Evolutionary conservation across 2,888 invertebrate species (phyloP), one percentile per base, ranked within the genome.

Genomic region (Pheosia gnoma): DNA sequence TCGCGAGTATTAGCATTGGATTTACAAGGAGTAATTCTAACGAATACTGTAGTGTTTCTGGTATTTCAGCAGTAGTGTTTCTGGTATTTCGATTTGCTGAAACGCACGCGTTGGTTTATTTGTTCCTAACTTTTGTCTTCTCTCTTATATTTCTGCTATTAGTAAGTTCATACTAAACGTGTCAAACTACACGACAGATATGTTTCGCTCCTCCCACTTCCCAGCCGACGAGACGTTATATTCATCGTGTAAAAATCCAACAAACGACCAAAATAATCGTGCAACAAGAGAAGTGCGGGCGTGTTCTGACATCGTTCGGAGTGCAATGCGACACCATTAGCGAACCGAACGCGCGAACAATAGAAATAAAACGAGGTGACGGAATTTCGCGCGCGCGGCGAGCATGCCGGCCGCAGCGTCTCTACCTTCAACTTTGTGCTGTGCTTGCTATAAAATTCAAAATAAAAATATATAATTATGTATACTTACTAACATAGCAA

Each of bases 251-350:
- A 74, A 76, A 81, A 82, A 79, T 81, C 78, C 67, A 61, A 71
- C 73, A 71, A 78, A 77, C 78, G 81, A 83, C 85, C 71, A 72
- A 87, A 88, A 88, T 87, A 85, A 86, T 78, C 78, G 62, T 67
- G 62, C 75, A 86, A 87, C 76, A 83, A 82, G 80, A 85, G 74
- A 62, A 84, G 70, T 72, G 69, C 55, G 75, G 72, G 70, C 75
- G 74, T 82, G 78, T 82, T 84, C 82, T 84, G 86, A 86, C 85
- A 85, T 81, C 84, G 82, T 83, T 82, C 80, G 87, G 82, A 84
- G 81, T 86, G 90, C 89, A 88, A 91, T 90, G 91, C 90, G 91
- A 90, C 91, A 90, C 91, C 90, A 91, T 91, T 91, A 90, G 85
- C 78, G 81, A 73, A 75, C 80, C 79, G 80, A 84, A 82, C 80